phyloP scores from a whole-genome alignment of 2,888 invertebrate genomes.

The Orchesella flavescens region DNA sequence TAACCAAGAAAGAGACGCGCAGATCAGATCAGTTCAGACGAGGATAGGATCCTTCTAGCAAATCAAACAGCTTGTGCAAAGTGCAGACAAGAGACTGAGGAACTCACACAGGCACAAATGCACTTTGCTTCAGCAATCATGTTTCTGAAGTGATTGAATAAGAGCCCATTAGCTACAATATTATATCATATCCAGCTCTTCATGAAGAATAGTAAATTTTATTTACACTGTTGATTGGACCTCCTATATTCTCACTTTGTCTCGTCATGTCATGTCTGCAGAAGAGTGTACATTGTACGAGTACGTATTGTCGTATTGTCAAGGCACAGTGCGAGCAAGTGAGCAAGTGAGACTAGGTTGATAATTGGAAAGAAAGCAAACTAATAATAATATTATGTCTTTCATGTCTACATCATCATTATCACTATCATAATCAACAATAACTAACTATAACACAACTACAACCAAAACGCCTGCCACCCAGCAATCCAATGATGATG shows the following conservation, averaged over 20 bases:
- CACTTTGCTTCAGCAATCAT: constrained; percentile 26
- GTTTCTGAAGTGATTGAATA: constrained; percentile 41
- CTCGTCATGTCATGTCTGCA: too few relatives aligned
- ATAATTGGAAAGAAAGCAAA: constrained; percentile 62
- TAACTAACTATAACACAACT: too few relatives aligned
- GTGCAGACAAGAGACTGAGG: constrained; percentile 22
- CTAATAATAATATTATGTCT: constrained; percentile 58
- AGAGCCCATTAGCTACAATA: constrained; percentile 12
- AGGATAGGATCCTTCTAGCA: background rate
- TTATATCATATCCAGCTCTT: too few relatives aligned
- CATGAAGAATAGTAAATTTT: too few relatives aligned
- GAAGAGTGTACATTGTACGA: too few relatives aligned
- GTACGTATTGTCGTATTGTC: background rate
- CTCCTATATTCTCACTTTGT: too few relatives aligned
- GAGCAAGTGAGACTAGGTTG: constrained; percentile 6
- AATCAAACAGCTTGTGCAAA: background rate
- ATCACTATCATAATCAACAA: constrained; percentile 39
- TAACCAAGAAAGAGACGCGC: constrained; percentile 31
- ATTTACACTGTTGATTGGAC: too few relatives aligned
- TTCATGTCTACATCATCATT: constrained; percentile 62
- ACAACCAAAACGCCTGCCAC: too few relatives aligned
- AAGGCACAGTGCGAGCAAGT: background rate
- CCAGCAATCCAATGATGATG: background rate
- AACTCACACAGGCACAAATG: constrained; percentile 51
- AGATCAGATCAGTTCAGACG: constrained; percentile 8